Conservation (phyloP, 1,140 invertebrate species). For the Neodiprion pinetum region DNA sequence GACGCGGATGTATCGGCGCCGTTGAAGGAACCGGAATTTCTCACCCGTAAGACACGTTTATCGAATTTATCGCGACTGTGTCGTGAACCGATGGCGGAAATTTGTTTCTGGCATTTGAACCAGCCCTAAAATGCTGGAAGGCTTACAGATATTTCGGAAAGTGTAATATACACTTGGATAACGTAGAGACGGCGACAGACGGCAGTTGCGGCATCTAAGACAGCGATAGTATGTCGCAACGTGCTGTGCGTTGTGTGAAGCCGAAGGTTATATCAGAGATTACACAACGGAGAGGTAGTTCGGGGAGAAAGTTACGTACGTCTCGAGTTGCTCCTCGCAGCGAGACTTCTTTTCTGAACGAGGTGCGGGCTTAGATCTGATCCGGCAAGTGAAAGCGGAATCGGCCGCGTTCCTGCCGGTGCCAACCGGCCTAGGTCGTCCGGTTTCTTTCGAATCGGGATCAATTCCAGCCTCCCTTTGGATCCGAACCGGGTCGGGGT, state of each 20-base stretch:
- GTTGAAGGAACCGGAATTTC: conserved; percentile 50
- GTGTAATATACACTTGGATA: background rate
- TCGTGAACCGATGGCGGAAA: background rate
- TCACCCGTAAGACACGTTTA: conserved; percentile 49
- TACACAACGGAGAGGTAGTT: conserved; percentile 47
- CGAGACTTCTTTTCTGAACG: background rate
- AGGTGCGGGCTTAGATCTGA: background rate
- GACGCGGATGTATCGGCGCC: conserved; percentile 9
- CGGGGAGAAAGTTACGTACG: conserved; percentile 32
- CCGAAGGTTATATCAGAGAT: conserved; percentile 64
- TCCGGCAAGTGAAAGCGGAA: background rate
- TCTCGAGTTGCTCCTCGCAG: background rate
- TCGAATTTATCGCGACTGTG: conserved; percentile 1
- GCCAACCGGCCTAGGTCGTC: no score
- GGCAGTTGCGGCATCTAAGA: conserved; percentile 12
- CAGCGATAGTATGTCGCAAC: conserved; percentile 52
- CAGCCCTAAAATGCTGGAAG: no score
- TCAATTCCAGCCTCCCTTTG: no score
- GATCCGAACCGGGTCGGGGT: no score
- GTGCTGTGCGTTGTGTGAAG: conserved; percentile 44
- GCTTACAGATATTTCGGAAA: no score
- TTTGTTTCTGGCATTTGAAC: no score
- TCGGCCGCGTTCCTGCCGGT: background rate
- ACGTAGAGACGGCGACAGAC: background rate
- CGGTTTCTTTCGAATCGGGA: no score